Conservation (phyloP, 2,797 vertebrate species). For the Ceyx erithaca region DNA sequence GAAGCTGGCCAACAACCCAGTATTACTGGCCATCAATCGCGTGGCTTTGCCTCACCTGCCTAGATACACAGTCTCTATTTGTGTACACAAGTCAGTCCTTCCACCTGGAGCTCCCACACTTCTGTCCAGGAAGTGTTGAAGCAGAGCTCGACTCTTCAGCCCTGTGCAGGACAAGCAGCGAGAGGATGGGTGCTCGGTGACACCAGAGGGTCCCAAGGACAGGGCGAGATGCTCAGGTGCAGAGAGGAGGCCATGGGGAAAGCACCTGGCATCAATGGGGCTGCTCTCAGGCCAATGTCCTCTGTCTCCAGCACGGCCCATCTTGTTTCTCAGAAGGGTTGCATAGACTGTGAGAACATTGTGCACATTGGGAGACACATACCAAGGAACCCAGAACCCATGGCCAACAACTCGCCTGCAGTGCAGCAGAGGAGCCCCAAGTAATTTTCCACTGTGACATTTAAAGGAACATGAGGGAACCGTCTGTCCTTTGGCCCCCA, state of each 20-base stretch:
- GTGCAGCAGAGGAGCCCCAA: neutral
- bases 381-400: neutral
- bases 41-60: constrained; percentile 14
- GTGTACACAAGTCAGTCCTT: neutral
- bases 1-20: neutral
- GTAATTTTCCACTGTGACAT: neutral
- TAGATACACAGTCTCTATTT: neutral
- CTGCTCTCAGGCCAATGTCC: neutral
- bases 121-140: neutral
- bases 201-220: neutral
- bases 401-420: neutral
- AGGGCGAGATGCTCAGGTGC: neutral
- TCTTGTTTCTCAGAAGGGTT: neutral
- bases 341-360: accelerated
- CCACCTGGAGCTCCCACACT: constrained; percentile 13
- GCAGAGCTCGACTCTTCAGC: neutral
- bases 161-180: accelerated
- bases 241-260: neutral
- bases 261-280: neutral
- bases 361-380: accelerated
- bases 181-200: neutral
- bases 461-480: neutral
- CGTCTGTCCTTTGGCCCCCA: neutral
- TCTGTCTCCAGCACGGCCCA: neutral
- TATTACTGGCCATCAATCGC: neutral